phyloP scores from a whole-genome alignment of 1,140 invertebrate species.

The Nasonia giraulti region DNA sequence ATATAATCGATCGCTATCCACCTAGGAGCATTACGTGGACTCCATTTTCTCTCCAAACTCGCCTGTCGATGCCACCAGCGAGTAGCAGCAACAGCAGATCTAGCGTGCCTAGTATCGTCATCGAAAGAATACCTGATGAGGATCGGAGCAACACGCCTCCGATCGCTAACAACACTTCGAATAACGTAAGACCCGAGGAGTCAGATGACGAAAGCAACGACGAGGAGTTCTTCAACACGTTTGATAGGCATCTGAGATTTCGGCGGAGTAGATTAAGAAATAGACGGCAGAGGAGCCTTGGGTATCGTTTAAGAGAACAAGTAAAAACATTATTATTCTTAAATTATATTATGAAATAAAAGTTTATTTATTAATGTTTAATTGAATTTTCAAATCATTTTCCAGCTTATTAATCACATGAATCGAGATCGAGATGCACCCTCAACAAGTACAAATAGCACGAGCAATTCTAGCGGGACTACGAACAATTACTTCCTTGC shows the following conservation, averaged over 20 bases:
- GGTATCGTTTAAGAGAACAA: constrained; percentile 61
- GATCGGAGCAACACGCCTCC: constrained; percentile 5
- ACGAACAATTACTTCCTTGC: constrained; percentile 23
- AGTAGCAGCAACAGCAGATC: constrained; percentile 8
- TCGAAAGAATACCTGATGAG: constrained; percentile 55
- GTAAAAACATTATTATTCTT: constrained; percentile 57
- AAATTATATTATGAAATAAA: constrained; percentile 41
- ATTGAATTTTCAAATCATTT: constrained; percentile 5
- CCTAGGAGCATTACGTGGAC: not conserved
- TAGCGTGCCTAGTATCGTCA: constrained; percentile 50
- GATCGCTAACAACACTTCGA: not conserved
- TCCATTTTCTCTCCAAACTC: not conserved
- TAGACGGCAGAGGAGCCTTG: constrained; percentile 27
- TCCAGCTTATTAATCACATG: constrained; percentile 70
- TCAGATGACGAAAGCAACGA: constrained; percentile 47
- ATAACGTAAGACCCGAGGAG: constrained; percentile 8
- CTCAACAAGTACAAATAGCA: constrained; percentile 39
- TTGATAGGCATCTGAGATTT: constrained; percentile 12
- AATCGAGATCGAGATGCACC: constrained; percentile 65
- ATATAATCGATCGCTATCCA: constrained; percentile 1
- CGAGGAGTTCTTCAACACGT: constrained; percentile 28
- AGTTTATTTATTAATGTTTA: constrained; percentile 47
- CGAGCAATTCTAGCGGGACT: constrained; percentile 21
- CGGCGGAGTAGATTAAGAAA: constrained; percentile 28
- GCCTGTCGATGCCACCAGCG: not conserved